Percentiles rank a stretch among this genome's conserved stretches.
These are phyloP conservation scores for Rhyacophila evoluta DNA, from an alignment of 2,888 invertebrate species.

Conservation along the genomic window DNA sequence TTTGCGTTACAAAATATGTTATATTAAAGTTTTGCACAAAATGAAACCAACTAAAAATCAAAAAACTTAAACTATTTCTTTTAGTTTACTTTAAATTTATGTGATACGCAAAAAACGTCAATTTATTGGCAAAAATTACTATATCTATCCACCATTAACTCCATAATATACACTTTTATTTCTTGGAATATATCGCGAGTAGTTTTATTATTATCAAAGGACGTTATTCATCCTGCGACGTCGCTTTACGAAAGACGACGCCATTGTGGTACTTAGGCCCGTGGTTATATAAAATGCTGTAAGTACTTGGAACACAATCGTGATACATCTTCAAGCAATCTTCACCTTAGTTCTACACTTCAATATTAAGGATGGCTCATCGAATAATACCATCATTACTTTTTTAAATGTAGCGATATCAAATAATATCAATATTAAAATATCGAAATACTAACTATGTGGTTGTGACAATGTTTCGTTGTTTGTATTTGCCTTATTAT, in stretches of 20 bases:
- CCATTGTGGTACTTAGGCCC: background rate
- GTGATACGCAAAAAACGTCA: background rate
- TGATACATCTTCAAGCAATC: conserved; percentile 15
- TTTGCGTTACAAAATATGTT: no score
- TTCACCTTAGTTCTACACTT: conserved; percentile 9
- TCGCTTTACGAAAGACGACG: conserved; percentile 8
- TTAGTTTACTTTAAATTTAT: no score
- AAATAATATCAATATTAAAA: no score
- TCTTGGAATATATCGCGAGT: background rate
- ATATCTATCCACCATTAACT: conserved; percentile 12
- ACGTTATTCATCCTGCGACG: background rate
- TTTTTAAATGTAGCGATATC: no score
- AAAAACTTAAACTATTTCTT: no score
- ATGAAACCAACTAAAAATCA: no score
- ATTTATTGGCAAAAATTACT: conserved; percentile 18
- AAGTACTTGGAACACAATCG: background rate
- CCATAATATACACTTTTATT: background rate
- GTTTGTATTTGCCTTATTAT: no score
- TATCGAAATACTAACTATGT: no score
- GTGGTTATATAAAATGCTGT: background rate
- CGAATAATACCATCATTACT: no score
- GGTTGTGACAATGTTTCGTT: no score
- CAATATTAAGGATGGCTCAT: background rate
- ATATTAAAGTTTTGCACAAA: no score
- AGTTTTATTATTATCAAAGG: conserved; percentile 24